Base-by-base conservation (phyloP, 1,140 invertebrate species). In the Ips typographus region DNA sequence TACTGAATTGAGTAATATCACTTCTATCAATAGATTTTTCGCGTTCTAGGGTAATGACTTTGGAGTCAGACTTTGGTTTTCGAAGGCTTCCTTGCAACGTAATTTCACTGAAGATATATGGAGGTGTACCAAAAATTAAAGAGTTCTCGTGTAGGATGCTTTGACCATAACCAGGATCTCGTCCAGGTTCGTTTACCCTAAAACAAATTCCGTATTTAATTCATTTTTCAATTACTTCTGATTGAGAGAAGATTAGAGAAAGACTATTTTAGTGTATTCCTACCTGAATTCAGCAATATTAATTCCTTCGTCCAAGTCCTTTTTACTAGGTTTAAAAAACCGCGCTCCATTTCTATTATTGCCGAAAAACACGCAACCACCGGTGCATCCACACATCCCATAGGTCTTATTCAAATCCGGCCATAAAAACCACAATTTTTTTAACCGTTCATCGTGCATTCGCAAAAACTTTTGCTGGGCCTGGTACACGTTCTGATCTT, bases 361-460 rank as follows among this genome's bases (percentile, higher is more conserved):
- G 2, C 95, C 96, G 80, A 99, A 99, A 82, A 99, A 99, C 8
- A 84, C 83, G 78, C 94, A 98, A 1, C 95, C 95, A 2, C 97
- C 97, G 51, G 93, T 90, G 82, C 98, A 99, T 0, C 95, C 96
- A 81, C 98, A 99, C 72, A 91, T 92, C n/a, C 86, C 85, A 4
- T 83, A 75, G 42, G 84, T 82, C 71, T 85, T 83, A 4, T 84
- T 83, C 62, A 75, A 82, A 68, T 73, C 83, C 1, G 90, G 87
- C 96, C 96, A 99, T 1, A 99, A 81, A 78, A 99, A 98, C 94
- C 95, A 97, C 4, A 99, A 82, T 68, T 94, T 85, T 80, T 94
- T 95, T 0, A 89, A 91, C 70, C 89, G 87, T 43, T 90, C 88
- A 82, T 99, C 98, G 77, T 99, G 96, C 6, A 89, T 85, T 77